Evolutionary conservation across 1,140 invertebrate genomes (phyloP), one percentile per base, ranked within the genome.

Genomic region (Danaus plexippus): DNA sequence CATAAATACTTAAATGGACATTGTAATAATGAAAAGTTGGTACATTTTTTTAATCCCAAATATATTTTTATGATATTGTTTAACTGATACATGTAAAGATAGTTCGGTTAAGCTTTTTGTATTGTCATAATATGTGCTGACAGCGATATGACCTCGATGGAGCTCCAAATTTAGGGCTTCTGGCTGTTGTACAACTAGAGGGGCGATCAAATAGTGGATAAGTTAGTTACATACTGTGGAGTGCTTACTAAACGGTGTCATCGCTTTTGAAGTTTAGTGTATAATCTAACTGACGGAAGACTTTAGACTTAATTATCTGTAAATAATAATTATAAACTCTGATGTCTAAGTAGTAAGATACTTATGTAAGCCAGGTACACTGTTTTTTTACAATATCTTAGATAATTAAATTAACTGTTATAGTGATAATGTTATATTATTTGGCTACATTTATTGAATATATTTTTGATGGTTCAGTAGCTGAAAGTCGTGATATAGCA

Each of bases 301-400:
- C 77, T 77, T 66, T 78, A 75, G 70, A 84, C 71, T 80, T 83
- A 80, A 85, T 80, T 77, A 32, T 32, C 80, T 86, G 82, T 86
- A 86, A 72, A 86, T 86, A 86, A 71, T 84, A 80, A 75, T 70
- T 72, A 54, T 86, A 57, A 32, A 61, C 59, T 53, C 59, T 57
- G 59, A 59, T 59, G 47, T 61, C 59, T 61, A 61, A 53, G 59
- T 61, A 61, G 59, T 56, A 84, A 86, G 80, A 63, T 80, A 77
- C 56, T 69, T 79, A 76, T 68, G 63, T 80, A 82, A 82, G 75
- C 70, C 71, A 56, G 70, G 77, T 73, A 82, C 75, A 81, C 79
- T 79, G 80, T 86, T 86, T 86, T 32, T 85, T 86, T 84, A 86
- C 78, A 83, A 85, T 86, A 85, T 82, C 71, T 63, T 86, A 86